phyloP scores from a whole-genome alignment of 2,797 vertebrate species.

The Anomalospiza imberbis region DNA sequence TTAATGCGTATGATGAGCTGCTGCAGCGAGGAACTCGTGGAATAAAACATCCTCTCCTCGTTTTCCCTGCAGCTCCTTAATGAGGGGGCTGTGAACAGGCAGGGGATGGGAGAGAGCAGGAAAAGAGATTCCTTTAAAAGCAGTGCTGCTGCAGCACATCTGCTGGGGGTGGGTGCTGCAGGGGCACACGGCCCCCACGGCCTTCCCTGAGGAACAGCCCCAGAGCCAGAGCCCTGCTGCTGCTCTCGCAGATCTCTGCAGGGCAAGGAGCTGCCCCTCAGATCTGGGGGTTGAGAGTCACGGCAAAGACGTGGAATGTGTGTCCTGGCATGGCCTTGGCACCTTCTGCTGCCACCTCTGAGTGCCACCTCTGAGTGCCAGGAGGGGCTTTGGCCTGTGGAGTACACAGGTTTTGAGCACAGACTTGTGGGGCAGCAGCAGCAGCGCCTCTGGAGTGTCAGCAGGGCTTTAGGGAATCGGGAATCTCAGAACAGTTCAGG shows the following conservation, averaged over 20 bases:
- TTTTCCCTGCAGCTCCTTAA: neutral
- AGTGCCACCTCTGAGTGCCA: neutral
- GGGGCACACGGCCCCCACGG: no score
- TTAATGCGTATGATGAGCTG: neutral
- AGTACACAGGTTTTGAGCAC: fast-evolving
- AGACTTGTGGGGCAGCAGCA: neutral
- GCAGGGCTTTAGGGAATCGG: neutral
- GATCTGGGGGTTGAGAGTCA: neutral
- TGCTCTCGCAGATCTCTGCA: fast-evolving
- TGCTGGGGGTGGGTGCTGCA: neutral
- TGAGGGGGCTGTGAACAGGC: neutral
- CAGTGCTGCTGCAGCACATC: no score
- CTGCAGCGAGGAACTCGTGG: neutral
- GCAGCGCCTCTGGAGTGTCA: neutral
- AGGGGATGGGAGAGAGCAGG: neutral
- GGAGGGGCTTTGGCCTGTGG: neutral
- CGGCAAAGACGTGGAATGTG: fast-evolving
- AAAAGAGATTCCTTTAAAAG: neutral
- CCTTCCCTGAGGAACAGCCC: neutral
- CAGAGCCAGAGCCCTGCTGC: neutral
- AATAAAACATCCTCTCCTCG: neutral
- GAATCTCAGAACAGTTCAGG: no score
- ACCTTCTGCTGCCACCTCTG: neutral
- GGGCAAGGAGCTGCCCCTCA: neutral
- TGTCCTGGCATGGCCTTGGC: neutral